Base-by-base conservation (phyloP, 2,113 vertebrate species). In the Cheirogaleus medius region DNA sequence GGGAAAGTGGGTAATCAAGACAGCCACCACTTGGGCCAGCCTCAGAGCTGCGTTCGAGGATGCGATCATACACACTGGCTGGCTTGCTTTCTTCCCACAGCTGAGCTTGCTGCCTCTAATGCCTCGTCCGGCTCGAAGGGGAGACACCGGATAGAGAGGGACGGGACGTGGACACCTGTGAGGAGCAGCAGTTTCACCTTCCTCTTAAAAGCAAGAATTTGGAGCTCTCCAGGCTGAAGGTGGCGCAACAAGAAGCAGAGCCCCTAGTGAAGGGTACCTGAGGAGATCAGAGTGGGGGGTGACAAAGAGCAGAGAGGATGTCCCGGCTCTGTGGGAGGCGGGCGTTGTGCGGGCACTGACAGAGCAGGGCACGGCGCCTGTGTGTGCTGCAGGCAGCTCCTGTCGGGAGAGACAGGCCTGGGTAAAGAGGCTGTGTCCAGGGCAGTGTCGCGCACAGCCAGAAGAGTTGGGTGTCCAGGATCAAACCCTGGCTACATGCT, bases 31-130 rank as follows among this genome's bases (percentile, higher is more conserved):
- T 15, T 68, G 32, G 49, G 32, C 21, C 4, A 7, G 27, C 56
- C 3, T 34, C 58, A 17, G 1, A 0, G 0, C 39, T 4, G 15
- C 14, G 0, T 4, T 5, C 6, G 1, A n/a, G 20, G 25, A 47
- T 73, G 7, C 23, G 14, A 0, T 44, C 10, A 2, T 32, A 20
- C 23, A n/a, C 13, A 8, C 44, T 6, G 44, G 9, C 3, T 34
- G n/a, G 10, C 84, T 54, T 60, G 52, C 39, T 84, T 23, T 74
- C 34, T 42, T 47, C 69, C 34, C n/a, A 14, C n/a, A 17, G 68
- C 10, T 25, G 15, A 63, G 42, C 64, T 13, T 42, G 34, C 44
- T 60, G 13, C 29, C 34, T 47, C 10, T 12, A 76, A 54, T 13
- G 34, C 34, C 17, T 39, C 11, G 3, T 7, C 71, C 34, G 15